Evolutionary conservation across 1,140 invertebrate genomes (phyloP).

Genomic region (Phymastichus coffea): DNA sequence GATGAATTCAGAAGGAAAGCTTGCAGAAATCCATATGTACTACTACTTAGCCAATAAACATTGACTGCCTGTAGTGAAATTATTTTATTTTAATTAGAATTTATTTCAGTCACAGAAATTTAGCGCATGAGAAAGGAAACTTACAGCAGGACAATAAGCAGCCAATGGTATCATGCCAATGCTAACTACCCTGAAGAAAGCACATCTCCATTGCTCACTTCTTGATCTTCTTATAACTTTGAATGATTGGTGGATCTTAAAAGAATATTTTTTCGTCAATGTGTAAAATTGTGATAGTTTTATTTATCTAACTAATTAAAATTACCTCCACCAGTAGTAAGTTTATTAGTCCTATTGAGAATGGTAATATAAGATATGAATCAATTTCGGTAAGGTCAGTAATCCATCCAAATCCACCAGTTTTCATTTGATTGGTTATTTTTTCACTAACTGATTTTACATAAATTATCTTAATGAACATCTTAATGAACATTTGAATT

Average conservation of each 20-base stretch:
- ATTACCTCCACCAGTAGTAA: conserved; percentile 71
- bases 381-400: conserved; percentile 72
- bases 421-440: conserved; percentile 64
- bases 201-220: conserved; percentile 27
- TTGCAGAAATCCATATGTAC: neutral
- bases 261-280: neutral
- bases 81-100: conserved; percentile 19
- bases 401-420: conserved; percentile 79
- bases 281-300: neutral
- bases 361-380: conserved; percentile 69
- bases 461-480: conserved; percentile 25
- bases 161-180: conserved; percentile 3
- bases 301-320: neutral
- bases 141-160: conserved; percentile 11
- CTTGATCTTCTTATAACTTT: conserved; percentile 19
- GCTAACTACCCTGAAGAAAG: neutral
- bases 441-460: conserved; percentile 56
- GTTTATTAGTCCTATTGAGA: conserved; percentile 70
- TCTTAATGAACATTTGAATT: no score
- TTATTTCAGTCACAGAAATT: neutral
- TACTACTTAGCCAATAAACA: conserved; percentile 5
- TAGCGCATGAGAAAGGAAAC: neutral
- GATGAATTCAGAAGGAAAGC: neutral
- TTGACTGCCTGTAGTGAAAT: neutral
- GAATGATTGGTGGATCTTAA: conserved; percentile 6